Percentiles rank a stretch among this genome's conserved stretches.
Conservation (phyloP, 2,888 invertebrate species). For the Teleiodes luculella region DNA sequence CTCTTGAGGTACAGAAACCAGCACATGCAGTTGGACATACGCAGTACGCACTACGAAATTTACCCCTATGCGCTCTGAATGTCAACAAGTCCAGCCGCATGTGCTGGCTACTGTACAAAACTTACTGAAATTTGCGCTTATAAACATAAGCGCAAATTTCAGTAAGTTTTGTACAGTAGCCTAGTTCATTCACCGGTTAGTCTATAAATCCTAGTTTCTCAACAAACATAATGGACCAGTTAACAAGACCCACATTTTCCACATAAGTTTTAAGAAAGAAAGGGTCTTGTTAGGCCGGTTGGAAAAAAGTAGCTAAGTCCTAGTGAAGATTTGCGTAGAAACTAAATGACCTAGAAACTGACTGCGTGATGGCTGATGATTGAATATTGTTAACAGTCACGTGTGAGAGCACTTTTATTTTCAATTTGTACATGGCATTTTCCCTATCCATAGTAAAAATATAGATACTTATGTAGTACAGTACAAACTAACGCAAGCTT, state of each 20-base stretch:
- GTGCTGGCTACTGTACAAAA: too few relatives aligned
- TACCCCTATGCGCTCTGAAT: too few relatives aligned
- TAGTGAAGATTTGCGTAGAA: neutral
- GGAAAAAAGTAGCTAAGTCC: neutral
- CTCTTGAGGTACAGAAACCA: too few relatives aligned
- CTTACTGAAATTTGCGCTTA: constrained; percentile 35
- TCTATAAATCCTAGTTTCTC: constrained; percentile 40
- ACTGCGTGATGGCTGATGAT: neutral
- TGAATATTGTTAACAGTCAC: neutral
- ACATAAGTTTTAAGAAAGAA: neutral
- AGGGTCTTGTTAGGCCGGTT: neutral
- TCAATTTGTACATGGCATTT: too few relatives aligned
- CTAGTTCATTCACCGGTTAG: constrained; percentile 39
- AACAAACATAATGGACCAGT: neutral
- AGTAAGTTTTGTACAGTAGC: constrained; percentile 11
- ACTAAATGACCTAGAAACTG: neutral
- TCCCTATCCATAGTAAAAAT: too few relatives aligned
- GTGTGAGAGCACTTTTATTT: too few relatives aligned
- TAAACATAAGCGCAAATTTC: constrained; percentile 37
- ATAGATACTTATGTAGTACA: neutral
- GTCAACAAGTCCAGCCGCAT: too few relatives aligned
- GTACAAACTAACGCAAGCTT: too few relatives aligned
- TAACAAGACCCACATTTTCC: neutral
- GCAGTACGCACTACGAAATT: too few relatives aligned
- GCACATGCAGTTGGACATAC: too few relatives aligned